Base-by-base conservation (phyloP, 2,113 vertebrate genomes). In the Trematocara macrostoma region DNA sequence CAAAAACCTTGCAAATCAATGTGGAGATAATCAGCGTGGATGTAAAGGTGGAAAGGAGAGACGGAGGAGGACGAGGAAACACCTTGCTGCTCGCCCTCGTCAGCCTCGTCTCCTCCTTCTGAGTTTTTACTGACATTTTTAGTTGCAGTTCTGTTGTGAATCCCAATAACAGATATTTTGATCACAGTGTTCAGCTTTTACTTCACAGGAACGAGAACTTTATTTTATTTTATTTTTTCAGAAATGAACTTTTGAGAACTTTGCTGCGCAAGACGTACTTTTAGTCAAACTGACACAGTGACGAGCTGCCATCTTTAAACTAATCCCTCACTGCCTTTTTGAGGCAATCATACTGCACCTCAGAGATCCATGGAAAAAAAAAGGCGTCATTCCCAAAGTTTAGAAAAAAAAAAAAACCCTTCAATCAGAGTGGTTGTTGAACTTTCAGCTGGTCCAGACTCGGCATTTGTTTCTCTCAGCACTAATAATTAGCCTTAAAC, bases 401-500 rank as follows among this genome's bases (percentile, higher is more conserved):
- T 26, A 26, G 23, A 26, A 26, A 3, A 4, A 59, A 34, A 61
- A 23, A 51, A 86, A 90, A 90, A 79, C 35, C 85, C 84, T 91
- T 91, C 93, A 94, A 93, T 95, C 95, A 94, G 94, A 96, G 94
- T 87, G 92, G 90, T 93, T 90, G 92, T 93, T 55, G 87, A 94
- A 94, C 91, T 88, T 86, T 92, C 89, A 84, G 87, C 93, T 91
- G 87, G 91, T 96, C 89, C 82, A 92, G 89, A 90, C 87, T 84
- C 87, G 26, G 84, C 87, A 64, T 93, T 93, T 94, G 79, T 93
- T 93, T 91, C 88, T 95, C 92, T 92, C 95, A 95, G 94, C 95
- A 96, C 95, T 96, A 96, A 95, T 92, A 91, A 64, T 95, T 96
- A 96, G 96, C 96, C 96, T 97, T 96, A 97, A 97, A 94, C 93